Conservation (phyloP, 1,140 invertebrate species). For the Adoxophyes honmai region DNA sequence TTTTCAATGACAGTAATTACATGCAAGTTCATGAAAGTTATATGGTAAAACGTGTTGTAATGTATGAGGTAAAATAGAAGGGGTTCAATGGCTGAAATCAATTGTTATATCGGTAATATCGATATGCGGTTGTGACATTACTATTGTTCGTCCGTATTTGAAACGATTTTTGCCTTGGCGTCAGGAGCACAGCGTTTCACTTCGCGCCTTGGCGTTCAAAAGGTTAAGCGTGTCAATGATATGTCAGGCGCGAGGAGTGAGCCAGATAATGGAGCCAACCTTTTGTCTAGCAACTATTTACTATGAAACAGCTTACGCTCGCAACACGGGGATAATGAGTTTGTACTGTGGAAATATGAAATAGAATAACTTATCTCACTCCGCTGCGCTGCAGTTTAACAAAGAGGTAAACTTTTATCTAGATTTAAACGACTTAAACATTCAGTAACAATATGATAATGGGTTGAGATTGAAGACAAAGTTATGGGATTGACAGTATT, state of each 20-base stretch:
- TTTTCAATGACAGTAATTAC: too few relatives aligned
- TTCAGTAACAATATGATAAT: background rate
- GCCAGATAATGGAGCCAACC: slow-evolving; percentile 50
- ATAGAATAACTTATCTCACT: slow-evolving; percentile 27
- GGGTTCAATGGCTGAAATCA: too few relatives aligned
- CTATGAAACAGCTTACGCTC: slow-evolving; percentile 36
- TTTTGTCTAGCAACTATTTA: slow-evolving; percentile 44
- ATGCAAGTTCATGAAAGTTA: too few relatives aligned
- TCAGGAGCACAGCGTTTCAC: too few relatives aligned
- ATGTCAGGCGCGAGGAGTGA: slow-evolving; percentile 46
- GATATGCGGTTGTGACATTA: too few relatives aligned
- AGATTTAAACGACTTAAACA: background rate
- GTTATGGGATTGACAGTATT: background rate
- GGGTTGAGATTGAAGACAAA: background rate
- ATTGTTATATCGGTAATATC: too few relatives aligned
- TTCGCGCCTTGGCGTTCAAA: too few relatives aligned
- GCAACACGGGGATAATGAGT: slow-evolving; percentile 30
- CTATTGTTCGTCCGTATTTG: too few relatives aligned
- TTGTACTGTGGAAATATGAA: slow-evolving; percentile 25
- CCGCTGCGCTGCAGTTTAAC: slow-evolving; percentile 1
- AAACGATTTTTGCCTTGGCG: too few relatives aligned
- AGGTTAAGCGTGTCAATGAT: slow-evolving; percentile 53
- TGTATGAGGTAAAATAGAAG: too few relatives aligned
- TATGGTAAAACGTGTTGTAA: too few relatives aligned
- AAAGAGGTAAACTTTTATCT: slow-evolving; percentile 8